phyloP scores from a whole-genome alignment of 2,888 invertebrate genomes.

The Gymnosoma rotundatum region DNA sequence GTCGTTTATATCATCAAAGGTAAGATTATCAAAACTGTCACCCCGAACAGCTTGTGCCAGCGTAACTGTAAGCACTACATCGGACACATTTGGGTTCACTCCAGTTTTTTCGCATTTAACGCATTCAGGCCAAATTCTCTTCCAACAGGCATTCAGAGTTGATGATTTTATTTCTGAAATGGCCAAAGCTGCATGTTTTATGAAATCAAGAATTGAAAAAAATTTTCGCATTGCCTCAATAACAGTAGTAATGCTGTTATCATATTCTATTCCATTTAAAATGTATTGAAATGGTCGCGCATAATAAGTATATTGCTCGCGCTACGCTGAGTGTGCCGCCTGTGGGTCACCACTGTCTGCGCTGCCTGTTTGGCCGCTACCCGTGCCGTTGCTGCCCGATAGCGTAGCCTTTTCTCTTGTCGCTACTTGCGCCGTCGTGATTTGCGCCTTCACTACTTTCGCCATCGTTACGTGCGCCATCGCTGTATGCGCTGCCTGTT shows the following conservation, averaged over 20 bases:
- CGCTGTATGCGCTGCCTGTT: too few species aligned
- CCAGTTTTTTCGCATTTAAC: conserved; percentile 71
- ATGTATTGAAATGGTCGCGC: conserved; percentile 62
- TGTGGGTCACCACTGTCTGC: too few species aligned
- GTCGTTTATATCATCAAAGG: too few species aligned
- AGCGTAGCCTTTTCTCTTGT: too few species aligned
- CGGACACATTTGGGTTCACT: conserved; percentile 71
- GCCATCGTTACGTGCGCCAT: too few species aligned
- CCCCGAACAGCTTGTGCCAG: neutral
- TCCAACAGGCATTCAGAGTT: conserved; percentile 72
- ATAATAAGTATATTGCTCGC: too few species aligned
- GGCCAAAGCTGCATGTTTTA: conserved; percentile 58
- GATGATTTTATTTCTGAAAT: too few species aligned
- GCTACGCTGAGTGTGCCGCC: too few species aligned
- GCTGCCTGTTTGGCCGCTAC: too few species aligned
- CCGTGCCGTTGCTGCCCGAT: too few species aligned
- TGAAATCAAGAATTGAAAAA: conserved; percentile 56
- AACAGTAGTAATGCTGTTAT: neutral
- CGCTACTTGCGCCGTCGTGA: too few species aligned
- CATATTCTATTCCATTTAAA: conserved; percentile 56
- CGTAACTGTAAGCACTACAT: conserved; percentile 59
- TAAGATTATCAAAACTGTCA: neutral
- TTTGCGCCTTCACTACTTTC: too few species aligned
- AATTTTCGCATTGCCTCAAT: conserved; percentile 4
- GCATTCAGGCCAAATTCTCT: conserved; percentile 72